Evolutionary conservation across 2,888 invertebrate species (phyloP).

Genomic region (Cheilosia soror): DNA sequence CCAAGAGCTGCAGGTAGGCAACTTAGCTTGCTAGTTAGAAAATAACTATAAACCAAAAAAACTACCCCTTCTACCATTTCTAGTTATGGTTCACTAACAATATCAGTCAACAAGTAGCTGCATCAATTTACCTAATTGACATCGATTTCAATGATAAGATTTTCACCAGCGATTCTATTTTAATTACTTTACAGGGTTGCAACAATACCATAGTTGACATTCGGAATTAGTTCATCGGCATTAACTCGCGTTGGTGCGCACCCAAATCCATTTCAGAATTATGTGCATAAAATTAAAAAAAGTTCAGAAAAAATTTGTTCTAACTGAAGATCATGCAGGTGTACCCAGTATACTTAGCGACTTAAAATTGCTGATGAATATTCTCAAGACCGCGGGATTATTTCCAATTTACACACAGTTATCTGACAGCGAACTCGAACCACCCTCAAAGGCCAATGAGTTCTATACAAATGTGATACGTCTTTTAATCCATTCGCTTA

Average conservation of each 20-base stretch:
- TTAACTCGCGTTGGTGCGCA: neutral
- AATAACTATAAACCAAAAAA: neutral
- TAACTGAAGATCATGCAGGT: constrained; percentile 11
- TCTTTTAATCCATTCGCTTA: constrained; percentile 78
- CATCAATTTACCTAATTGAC: constrained; percentile 63
- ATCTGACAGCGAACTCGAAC: constrained; percentile 79
- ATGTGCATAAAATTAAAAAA: constrained; percentile 54
- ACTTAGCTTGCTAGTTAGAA: too few relatives aligned
- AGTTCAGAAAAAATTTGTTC: constrained; percentile 23
- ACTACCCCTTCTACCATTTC: neutral
- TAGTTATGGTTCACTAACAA: neutral
- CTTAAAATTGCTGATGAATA: constrained; percentile 77
- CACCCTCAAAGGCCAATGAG: constrained; percentile 78
- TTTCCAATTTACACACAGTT: constrained; percentile 80
- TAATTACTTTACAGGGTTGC: constrained; percentile 39
- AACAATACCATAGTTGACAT: neutral
- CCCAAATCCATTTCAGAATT: constrained; percentile 13
- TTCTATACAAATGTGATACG: constrained; percentile 80
- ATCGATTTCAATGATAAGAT: constrained; percentile 35
- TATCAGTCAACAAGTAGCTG: neutral
- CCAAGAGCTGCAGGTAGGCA: neutral
- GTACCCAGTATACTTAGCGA: constrained; percentile 70
- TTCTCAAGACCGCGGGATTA: constrained; percentile 80
- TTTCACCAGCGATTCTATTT: constrained; percentile 42
- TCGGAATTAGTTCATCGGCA: constrained; percentile 25